Conservation (phyloP, 1,140 invertebrate genomes). For the Caenorhabditis tropicalis region DNA sequence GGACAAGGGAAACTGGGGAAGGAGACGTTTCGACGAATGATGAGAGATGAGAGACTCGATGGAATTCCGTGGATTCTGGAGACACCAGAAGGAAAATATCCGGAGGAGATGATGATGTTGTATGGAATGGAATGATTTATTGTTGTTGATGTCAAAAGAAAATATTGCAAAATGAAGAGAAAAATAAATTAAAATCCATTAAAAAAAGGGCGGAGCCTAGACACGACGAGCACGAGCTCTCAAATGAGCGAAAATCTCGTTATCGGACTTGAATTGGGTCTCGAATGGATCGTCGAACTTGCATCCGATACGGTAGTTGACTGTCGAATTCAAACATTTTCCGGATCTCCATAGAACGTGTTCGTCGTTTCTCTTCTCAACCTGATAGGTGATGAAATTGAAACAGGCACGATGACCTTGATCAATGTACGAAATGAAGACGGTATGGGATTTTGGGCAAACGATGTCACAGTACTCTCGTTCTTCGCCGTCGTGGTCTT, state of each 20-base stretch:
- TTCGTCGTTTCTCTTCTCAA: slow-evolving; percentile 61
- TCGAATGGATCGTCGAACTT: slow-evolving; percentile 72
- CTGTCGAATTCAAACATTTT: slow-evolving; percentile 69
- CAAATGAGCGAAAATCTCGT: slow-evolving; percentile 67
- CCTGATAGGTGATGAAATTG: slow-evolving; percentile 71
- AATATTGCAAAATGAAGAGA: neutral
- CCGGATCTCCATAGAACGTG: slow-evolving; percentile 69
- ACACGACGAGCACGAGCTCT: slow-evolving; percentile 48
- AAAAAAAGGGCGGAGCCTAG: neutral
- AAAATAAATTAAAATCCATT: neutral
- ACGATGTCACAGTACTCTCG: slow-evolving; percentile 71
- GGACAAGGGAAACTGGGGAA: slow-evolving; percentile 75
- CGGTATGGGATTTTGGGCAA: slow-evolving; percentile 71
- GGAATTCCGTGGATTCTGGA: slow-evolving; percentile 75
- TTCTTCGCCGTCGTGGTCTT: slow-evolving; percentile 68
- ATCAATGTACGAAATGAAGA: slow-evolving; percentile 70
- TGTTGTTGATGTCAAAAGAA: too few species aligned
- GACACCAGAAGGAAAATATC: slow-evolving; percentile 72
- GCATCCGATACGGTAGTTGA: slow-evolving; percentile 69
- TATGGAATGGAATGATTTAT: slow-evolving; percentile 64
- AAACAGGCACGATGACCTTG: slow-evolving; percentile 70
- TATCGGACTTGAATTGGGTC: slow-evolving; percentile 69
- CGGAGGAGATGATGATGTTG: slow-evolving; percentile 69
- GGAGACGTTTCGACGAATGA: slow-evolving; percentile 74
- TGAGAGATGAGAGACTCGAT: slow-evolving; percentile 74